Conservation (phyloP, 2,888 invertebrate species). For the Polydrusus cervinus region DNA sequence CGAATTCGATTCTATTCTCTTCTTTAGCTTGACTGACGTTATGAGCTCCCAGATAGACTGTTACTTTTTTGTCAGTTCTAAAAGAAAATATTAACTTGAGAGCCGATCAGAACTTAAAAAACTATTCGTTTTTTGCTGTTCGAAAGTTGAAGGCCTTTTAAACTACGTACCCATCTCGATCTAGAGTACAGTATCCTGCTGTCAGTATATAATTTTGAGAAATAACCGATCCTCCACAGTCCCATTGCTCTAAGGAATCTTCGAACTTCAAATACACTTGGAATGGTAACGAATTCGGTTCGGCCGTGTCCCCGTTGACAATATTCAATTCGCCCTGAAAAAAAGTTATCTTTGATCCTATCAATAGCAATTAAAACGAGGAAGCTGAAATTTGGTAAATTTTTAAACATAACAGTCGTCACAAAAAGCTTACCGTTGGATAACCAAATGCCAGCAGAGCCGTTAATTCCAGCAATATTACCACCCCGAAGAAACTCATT, state of each 20-base stretch:
- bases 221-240: background rate
- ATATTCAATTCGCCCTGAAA: background rate
- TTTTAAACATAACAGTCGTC: too few relatives aligned
- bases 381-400: too few relatives aligned
- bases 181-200: constrained; percentile 10
- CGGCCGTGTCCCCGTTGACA: background rate
- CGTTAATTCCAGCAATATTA: background rate
- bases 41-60: constrained; percentile 13
- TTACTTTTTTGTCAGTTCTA: constrained; percentile 11
- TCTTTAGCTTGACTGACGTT: background rate
- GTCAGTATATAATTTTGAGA: constrained; percentile 11
- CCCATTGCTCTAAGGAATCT: constrained; percentile 8
- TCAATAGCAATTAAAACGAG: too few relatives aligned
- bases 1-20: constrained; percentile 7
- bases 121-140: too few relatives aligned
- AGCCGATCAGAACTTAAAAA: too few relatives aligned
- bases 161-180: constrained; percentile 6
- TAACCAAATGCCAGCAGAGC: background rate
- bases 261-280: constrained; percentile 4
- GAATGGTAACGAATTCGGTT: background rate
- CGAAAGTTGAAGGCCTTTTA: too few relatives aligned
- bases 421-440: background rate
- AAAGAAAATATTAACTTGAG: background rate
- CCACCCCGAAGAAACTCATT: background rate
- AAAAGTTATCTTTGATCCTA: too few relatives aligned